phyloP scores from a whole-genome alignment of 2,888 invertebrate species.

The Diaprepes abbreviatus region DNA sequence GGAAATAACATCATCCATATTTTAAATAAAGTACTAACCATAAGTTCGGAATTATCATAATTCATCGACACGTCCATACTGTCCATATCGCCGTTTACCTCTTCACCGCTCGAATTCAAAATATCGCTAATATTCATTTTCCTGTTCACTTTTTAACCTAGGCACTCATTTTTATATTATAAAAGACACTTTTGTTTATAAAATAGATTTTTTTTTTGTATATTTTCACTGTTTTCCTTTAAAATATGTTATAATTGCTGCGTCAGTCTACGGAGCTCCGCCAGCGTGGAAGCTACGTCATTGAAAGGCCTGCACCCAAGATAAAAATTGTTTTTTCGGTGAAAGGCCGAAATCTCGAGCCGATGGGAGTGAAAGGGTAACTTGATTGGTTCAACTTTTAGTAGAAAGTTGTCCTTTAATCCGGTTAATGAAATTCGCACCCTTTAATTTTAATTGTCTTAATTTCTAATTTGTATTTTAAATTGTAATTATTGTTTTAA shows the following conservation, averaged over 20 bases:
- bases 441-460: conserved; percentile 5
- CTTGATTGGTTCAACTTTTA: conserved; percentile 7
- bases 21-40: conserved; percentile 59
- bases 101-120: conserved; percentile 57
- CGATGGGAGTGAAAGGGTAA: conserved; percentile 10
- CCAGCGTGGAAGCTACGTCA: conserved; percentile 48
- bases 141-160: conserved; percentile 9
- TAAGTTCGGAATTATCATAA: conserved; percentile 62
- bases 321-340: conserved; percentile 13
- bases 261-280: conserved; percentile 32
- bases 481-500: not conserved
- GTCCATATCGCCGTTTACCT: conserved; percentile 60
- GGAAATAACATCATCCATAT: not conserved
- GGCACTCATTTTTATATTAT: conserved; percentile 22
- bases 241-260: conserved; percentile 21
- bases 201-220: conserved; percentile 14
- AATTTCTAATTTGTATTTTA: not conserved
- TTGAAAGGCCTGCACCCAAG: conserved; percentile 30
- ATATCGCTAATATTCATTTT: conserved; percentile 56
- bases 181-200: conserved; percentile 21
- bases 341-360: conserved; percentile 8
- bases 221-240: conserved; percentile 36
- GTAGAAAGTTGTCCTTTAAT: conserved; percentile 19
- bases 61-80: conserved; percentile 62
- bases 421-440: conserved; percentile 7